Conservation (phyloP, 2,113 vertebrate species). For the Vicugna pacos region DNA sequence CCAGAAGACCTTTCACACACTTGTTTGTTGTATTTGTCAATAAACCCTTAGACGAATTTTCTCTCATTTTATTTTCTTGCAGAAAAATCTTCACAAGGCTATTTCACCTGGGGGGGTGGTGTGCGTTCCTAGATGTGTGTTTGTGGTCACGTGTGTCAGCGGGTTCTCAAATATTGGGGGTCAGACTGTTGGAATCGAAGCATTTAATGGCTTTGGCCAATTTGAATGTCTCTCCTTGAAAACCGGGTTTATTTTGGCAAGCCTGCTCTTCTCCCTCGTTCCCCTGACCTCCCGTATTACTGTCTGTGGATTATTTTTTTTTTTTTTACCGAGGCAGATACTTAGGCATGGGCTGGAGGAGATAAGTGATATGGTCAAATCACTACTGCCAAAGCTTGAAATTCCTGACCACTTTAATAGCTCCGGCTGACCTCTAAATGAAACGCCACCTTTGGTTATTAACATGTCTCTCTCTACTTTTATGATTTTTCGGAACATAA, state of each 20-base stretch:
- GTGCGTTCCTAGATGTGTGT: too few species aligned
- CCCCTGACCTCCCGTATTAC: constrained; percentile 85
- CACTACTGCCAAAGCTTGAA: constrained; percentile 87
- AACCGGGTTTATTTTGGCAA: constrained; percentile 85
- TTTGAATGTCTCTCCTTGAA: constrained; percentile 80
- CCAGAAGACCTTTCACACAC: neutral
- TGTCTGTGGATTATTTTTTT: constrained; percentile 86
- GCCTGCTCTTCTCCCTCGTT: constrained; percentile 82
- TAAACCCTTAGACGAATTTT: neutral
- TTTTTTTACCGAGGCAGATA: constrained; percentile 85
- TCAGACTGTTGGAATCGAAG: constrained; percentile 49
- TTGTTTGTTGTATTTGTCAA: too few species aligned
- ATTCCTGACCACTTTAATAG: constrained; percentile 91
- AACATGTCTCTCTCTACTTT: constrained; percentile 91
- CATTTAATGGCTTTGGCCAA: constrained; percentile 74
- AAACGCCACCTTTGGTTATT: constrained; percentile 91
- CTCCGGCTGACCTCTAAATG: constrained; percentile 90
- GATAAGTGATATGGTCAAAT: constrained; percentile 91
- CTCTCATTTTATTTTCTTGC: neutral
- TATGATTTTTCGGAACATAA: constrained; percentile 91
- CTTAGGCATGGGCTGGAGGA: constrained; percentile 88
- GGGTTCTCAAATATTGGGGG: neutral
- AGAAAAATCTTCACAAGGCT: neutral
- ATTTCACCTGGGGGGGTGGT: rapidly evolving
- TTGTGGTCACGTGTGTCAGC: neutral